Conservation (phyloP, 2,797 vertebrate genomes). For the Urocyon cinereoargenteus region DNA sequence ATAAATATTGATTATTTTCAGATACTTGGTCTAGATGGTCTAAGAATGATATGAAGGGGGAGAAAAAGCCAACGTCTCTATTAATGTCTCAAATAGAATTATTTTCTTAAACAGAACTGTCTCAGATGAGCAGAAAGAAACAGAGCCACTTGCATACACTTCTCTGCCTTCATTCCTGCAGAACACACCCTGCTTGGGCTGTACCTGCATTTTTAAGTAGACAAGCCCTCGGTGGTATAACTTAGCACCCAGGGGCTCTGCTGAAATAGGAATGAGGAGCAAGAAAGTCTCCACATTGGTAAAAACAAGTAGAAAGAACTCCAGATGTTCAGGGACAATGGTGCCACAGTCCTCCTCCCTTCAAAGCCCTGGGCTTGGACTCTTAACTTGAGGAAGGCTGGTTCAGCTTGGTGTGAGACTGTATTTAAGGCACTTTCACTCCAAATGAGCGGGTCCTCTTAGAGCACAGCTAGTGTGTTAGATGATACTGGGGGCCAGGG, state of each 20-base stretch:
- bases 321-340: neutral
- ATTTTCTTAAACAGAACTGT: neutral
- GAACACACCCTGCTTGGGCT: neutral
- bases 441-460: neutral
- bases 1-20: conserved; percentile 38
- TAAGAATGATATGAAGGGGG: neutral
- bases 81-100: neutral
- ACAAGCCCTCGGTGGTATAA: neutral
- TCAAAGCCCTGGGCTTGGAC: neutral
- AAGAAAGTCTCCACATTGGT: neutral
- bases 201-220: neutral
- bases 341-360: neutral
- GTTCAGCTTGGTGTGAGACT: neutral
- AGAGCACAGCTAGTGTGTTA: neutral
- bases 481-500: neutral
- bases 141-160: neutral
- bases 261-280: neutral
- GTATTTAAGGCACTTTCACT: neutral
- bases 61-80: neutral
- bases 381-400: neutral
- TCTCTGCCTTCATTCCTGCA: neutral
- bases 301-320: neutral
- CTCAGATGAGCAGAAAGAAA: neutral
- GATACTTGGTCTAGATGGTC: neutral
- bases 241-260: neutral